These are phyloP conservation scores for Thalassarche chlororhynchos DNA, from an alignment of 2,113 vertebrate species.

Conservation along the genomic window DNA sequence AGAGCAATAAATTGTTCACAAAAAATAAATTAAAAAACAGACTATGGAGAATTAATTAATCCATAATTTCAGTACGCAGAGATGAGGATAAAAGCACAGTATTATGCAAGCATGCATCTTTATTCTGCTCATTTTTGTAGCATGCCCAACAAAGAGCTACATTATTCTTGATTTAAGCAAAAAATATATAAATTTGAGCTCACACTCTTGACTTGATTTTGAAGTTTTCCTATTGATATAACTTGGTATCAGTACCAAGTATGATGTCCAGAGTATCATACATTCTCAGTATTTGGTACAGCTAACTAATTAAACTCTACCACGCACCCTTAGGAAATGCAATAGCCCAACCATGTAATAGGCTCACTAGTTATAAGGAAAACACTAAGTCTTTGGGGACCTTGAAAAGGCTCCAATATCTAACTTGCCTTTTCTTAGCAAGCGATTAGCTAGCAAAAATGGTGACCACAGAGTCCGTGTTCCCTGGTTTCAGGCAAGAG, in stretches of 20 bases:
- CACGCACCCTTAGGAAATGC: background rate
- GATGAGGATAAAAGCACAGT: background rate
- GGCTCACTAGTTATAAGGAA: background rate
- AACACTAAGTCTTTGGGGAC: background rate
- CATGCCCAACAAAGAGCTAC: background rate
- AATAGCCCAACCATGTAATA: background rate
- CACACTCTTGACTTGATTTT: background rate
- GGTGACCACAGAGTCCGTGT: background rate
- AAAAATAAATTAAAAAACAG: background rate
- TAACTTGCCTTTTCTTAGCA: background rate
- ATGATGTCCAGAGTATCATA: rapidly evolving
- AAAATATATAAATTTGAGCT: background rate
- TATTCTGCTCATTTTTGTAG: background rate
- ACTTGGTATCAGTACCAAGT: background rate
- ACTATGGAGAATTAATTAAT: background rate
- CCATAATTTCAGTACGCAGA: background rate
- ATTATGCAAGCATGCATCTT: background rate
- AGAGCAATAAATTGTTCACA: background rate
- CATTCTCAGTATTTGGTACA: background rate
- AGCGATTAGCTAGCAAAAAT: background rate
- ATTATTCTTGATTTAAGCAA: background rate
- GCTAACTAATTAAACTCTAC: background rate
- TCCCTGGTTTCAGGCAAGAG: background rate
- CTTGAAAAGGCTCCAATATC: background rate
- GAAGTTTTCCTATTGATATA: background rate